Evolutionary conservation across 2,888 invertebrate species (phyloP).

Genomic region (Archips xylosteana): DNA sequence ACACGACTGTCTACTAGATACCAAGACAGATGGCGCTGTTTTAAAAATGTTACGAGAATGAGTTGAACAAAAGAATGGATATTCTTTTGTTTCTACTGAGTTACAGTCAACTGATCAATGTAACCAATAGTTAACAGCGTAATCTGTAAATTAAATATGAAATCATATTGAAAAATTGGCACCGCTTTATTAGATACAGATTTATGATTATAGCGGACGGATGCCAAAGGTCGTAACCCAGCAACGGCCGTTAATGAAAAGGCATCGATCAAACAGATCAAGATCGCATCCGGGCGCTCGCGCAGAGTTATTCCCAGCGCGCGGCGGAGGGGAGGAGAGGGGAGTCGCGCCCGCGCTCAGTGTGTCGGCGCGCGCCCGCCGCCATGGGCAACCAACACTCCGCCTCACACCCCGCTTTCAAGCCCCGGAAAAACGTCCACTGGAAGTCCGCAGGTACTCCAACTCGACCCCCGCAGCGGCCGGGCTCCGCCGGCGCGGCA

Average conservation of each 20-base stretch:
- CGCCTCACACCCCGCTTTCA: slow-evolving; percentile 75
- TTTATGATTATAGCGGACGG: slow-evolving; percentile 48
- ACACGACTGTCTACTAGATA: background rate
- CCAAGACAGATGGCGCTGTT: slow-evolving; percentile 26
- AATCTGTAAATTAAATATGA: slow-evolving; percentile 11
- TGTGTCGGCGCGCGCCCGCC: slow-evolving; percentile 82
- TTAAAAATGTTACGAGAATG: background rate
- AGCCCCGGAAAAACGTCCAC: slow-evolving; percentile 91
- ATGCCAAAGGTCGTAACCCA: slow-evolving; percentile 63
- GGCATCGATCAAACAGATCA: slow-evolving; percentile 73
- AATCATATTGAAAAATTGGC: slow-evolving; percentile 22
- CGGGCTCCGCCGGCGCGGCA: slow-evolving; percentile 42
- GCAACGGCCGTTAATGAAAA: slow-evolving; percentile 62
- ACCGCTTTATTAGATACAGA: slow-evolving; percentile 27
- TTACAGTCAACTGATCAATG: slow-evolving; percentile 12
- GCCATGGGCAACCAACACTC: slow-evolving; percentile 85
- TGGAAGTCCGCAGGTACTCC: slow-evolving; percentile 93
- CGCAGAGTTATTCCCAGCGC: slow-evolving; percentile 78
- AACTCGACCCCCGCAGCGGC: slow-evolving; percentile 44
- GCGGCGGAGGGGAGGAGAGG: slow-evolving; percentile 53
- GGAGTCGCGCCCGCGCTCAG: slow-evolving; percentile 66
- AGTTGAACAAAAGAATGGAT: background rate
- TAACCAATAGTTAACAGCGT: background rate
- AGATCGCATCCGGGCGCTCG: slow-evolving; percentile 70
- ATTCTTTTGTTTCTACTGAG: background rate